phyloP scores from a whole-genome alignment of 92 coral and sea anemone species.

The Umimayanthus kanabou region DNA sequence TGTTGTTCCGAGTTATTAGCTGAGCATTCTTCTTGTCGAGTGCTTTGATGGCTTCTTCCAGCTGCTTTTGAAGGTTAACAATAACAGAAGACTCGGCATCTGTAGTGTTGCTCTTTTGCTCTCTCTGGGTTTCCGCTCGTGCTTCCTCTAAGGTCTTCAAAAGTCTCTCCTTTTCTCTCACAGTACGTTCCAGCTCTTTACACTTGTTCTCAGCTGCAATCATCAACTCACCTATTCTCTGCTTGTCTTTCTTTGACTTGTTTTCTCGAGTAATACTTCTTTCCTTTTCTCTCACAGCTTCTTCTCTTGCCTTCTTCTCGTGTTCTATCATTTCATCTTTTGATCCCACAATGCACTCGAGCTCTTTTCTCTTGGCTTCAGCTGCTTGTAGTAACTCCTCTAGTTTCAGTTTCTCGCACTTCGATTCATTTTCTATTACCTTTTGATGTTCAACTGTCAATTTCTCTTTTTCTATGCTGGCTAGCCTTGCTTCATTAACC shows the following conservation, averaged over 20 bases:
- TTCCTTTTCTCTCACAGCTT: slow-evolving; percentile 12
- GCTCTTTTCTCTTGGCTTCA: slow-evolving; percentile 20
- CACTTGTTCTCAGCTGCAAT: slow-evolving; percentile 24
- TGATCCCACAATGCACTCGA: slow-evolving; percentile 22
- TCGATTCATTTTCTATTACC: slow-evolving; percentile 1
- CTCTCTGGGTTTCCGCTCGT: neutral
- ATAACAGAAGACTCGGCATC: neutral
- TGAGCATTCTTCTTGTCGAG: slow-evolving; percentile 94
- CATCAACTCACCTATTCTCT: slow-evolving; percentile 28
- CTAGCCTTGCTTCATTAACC: slow-evolving; percentile 14
- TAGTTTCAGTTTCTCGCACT: slow-evolving; percentile 10
- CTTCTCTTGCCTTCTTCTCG: slow-evolving; percentile 25
- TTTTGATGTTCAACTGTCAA: slow-evolving; percentile 10
- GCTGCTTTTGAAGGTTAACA: slow-evolving; percentile 64
- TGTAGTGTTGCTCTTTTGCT: neutral
- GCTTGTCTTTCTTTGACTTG: slow-evolving; percentile 4
- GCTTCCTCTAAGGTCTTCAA: slow-evolving; percentile 32
- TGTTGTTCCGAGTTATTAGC: slow-evolving; percentile 79
- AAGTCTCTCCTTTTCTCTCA: slow-evolving; percentile 27
- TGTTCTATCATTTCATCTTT: slow-evolving; percentile 14
- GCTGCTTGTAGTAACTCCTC: slow-evolving; percentile 30
- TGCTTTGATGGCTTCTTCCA: slow-evolving; percentile 85
- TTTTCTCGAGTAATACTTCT: slow-evolving; percentile 7
- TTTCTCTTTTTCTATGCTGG: slow-evolving; percentile 25
- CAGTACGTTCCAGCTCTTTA: slow-evolving; percentile 9